These are phyloP conservation scores for Lophius americanus DNA, from an alignment of 2,797 vertebrate genomes.

Conservation along the genomic window DNA sequence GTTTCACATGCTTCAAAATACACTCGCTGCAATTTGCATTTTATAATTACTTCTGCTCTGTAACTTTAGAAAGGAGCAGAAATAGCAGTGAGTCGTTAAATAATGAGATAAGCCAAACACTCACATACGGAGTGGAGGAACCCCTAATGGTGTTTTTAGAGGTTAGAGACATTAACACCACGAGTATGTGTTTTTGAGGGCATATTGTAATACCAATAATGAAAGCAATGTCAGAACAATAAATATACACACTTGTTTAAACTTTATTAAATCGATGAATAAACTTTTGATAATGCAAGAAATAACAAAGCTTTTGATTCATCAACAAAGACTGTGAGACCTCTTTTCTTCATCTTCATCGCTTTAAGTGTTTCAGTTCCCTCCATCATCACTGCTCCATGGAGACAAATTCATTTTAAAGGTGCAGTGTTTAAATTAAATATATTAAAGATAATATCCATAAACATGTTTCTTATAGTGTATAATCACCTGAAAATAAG, in stretches of 20 bases:
- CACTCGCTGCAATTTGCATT: constrained; percentile 79
- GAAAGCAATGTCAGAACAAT: constrained; percentile 37
- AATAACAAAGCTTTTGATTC: constrained; percentile 26
- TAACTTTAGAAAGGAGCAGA: constrained; percentile 65
- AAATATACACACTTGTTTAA: constrained; percentile 54
- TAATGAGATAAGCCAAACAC: constrained; percentile 59
- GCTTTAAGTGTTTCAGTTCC: constrained; percentile 2
- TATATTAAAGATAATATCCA: no score
- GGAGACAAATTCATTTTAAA: neutral
- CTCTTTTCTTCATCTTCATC: constrained; percentile 9
- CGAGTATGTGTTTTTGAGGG: constrained; percentile 56
- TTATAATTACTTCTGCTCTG: constrained; percentile 83
- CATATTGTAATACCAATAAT: constrained; percentile 44
- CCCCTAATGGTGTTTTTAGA: constrained; percentile 52
- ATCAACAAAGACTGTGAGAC: constrained; percentile 9
- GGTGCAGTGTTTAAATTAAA: no score
- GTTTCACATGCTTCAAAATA: constrained; percentile 74
- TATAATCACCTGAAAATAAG: no score
- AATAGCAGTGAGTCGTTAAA: constrained; percentile 53
- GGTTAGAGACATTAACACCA: constrained; percentile 32
- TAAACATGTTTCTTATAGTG: no score
- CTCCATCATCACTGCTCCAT: constrained; percentile 22
- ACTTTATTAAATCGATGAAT: constrained; percentile 64
- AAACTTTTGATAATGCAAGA: constrained; percentile 61
- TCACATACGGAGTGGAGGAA: constrained; percentile 31